phyloP scores from a whole-genome alignment of 2,888 invertebrate genomes.

The Falcaria lacertinaria region DNA sequence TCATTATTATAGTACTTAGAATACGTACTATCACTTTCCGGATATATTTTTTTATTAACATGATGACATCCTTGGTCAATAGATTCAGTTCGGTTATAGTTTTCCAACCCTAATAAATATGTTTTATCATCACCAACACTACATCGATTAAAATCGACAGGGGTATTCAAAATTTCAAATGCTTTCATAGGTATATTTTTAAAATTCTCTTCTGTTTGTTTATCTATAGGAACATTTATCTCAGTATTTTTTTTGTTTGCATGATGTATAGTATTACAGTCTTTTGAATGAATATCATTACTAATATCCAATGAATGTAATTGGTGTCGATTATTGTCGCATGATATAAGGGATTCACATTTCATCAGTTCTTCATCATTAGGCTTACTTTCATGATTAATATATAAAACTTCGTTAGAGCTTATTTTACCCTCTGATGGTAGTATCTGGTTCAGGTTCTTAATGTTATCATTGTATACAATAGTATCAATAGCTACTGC shows the following conservation, averaged over 20 bases:
- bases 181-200: background rate
- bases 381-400: background rate
- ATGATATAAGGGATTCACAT: too few relatives aligned
- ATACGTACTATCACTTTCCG: too few relatives aligned
- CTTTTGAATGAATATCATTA: background rate
- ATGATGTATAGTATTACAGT: background rate
- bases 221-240: background rate
- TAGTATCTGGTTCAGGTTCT: background rate
- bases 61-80: too few relatives aligned
- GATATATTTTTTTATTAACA: too few relatives aligned
- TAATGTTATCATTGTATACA: slow-evolving; percentile 17
- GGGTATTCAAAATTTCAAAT: background rate
- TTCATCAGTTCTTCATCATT: too few relatives aligned
- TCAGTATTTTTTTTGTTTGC: background rate
- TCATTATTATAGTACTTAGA: too few relatives aligned
- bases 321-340: too few relatives aligned
- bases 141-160: background rate
- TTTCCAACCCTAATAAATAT: too few relatives aligned
- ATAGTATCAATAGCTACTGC: slow-evolving; percentile 31
- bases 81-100: too few relatives aligned
- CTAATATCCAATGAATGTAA: too few relatives aligned
- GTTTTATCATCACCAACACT: background rate
- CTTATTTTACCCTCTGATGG: background rate
- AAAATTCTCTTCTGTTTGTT: background rate
- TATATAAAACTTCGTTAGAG: background rate